Base-by-base conservation (phyloP, 2,113 vertebrate species). In the Eurypyga helias region DNA sequence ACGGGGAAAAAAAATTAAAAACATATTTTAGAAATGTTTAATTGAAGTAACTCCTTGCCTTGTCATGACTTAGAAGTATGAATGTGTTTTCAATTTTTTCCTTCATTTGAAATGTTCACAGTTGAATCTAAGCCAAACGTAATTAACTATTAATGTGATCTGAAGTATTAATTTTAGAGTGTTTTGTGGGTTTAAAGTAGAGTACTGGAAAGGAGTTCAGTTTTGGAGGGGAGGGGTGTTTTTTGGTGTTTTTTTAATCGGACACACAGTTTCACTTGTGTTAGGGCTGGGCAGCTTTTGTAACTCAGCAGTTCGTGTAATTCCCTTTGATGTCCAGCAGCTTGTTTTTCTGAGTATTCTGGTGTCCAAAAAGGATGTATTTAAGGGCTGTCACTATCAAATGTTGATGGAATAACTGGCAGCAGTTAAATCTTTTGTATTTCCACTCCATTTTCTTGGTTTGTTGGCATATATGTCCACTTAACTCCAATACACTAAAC, bases 61-160 rank as follows among this genome's bases (percentile, higher is more conserved):
- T 86, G 85, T 78, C 84, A 55, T 3, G 0, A 65, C 58, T 46
- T 46, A 76, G 57, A 78, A 69, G 31, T 87, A 82, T 94, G 69
- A 78, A 84, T 87, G 73, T 87, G 83, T 92, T 95, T 94, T 94
- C 65, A 61, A 76, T 88, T 92, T 58, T 83, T 60, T 55, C 66
- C 45, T 84, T 58, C 54, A 33, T 46, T 52, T 82, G 72, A 49
- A 96, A 78, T 65, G 58, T 83, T 79, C 55, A 36, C 82, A 76
- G 70, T 60, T 69, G 89, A 94, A 69, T 36, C 76, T 55, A 93
- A 89, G 69, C 62, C 78, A 94, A 85, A 97, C 0, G 38, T 83
- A 41, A 94, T 94, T 93, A 95, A 96, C 60, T 91, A 94, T 93
- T 92, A 73, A 92, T 94, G 29, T 7, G 55, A 41, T 71, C 79